These are phyloP conservation scores for Centropus bengalensis DNA, from an alignment of 2,113 vertebrate species.

Conservation along the genomic window DNA sequence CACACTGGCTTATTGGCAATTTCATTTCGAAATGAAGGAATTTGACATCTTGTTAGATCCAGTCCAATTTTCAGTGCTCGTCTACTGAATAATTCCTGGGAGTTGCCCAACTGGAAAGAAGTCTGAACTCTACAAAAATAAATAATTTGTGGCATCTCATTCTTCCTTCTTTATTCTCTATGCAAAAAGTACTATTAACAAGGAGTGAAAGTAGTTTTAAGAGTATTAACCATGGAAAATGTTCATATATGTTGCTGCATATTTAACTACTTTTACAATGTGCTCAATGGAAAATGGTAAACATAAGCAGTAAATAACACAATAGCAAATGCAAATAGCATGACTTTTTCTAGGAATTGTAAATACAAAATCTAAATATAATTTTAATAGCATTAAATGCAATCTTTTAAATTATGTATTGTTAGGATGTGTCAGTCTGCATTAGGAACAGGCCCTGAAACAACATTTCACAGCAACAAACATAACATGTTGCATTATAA, in stretches of 20 bases:
- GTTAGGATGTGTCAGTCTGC: neutral
- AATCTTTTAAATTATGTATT: conserved; percentile 12
- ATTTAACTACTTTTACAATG: neutral
- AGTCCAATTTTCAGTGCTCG: neutral
- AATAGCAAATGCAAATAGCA: neutral
- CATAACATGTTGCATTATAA: neutral
- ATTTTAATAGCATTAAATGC: conserved; percentile 18
- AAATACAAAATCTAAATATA: neutral
- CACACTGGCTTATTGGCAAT: neutral
- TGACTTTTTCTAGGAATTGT: neutral
- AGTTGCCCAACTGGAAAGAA: neutral
- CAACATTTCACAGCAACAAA: neutral
- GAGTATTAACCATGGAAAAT: neutral
- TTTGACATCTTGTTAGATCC: neutral
- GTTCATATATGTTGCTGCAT: neutral
- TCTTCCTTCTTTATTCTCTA: neutral
- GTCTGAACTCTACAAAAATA: neutral
- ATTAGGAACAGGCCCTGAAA: neutral
- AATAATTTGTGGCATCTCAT: neutral
- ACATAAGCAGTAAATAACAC: neutral
- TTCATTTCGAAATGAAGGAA: neutral
- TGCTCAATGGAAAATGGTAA: neutral
- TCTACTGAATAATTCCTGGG: neutral
- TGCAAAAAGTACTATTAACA: neutral
- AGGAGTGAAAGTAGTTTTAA: neutral